Evolutionary conservation across 2,113 vertebrate species (phyloP), one percentile per base, ranked within the genome.

Genomic region (Rhea americana): DNA sequence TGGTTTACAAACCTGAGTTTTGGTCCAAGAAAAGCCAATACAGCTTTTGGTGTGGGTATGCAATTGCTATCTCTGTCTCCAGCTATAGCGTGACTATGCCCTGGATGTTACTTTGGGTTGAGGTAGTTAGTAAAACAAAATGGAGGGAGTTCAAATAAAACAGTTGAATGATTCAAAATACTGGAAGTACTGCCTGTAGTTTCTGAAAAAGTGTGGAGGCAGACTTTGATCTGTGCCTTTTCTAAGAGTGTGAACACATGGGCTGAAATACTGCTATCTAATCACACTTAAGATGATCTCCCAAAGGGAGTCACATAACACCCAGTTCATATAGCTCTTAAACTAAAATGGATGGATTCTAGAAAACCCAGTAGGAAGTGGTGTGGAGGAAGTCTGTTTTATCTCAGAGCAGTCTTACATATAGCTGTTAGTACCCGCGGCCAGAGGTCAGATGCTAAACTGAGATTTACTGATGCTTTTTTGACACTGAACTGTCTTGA

Each of bases 161-260:
- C 5, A 82, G 37, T 45, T 58, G 70, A 91, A 56, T 59, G 50
- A 63, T 61, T 78, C 0, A 0, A 30, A 59, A 55, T 8, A 28
- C 48, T 28, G 80, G 83, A 91, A 91, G 47, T 24, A 51, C 4
- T 35, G 22, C 32, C 9, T 63, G 41, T 43, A 18, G 30, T 61
- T 89, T 71, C 59, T 85, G 63, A 56, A 87, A 90, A 91, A 39
- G 43, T 41, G 17, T 56, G 37, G 43, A 63, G 30, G 21, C 2
- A 7, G 74, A 81, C 62, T 87, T 93, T 84, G 78, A 68, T 81
- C 85, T 87, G 19, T 68, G 66, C 53, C 20, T 89, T 43, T 92
- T 91, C 84, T 61, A 73, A 68, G 47, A 65, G 18, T 66, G 18
- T 76, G 79, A 80, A 85, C 59, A 56, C 45, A 17, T 41, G 18